Percentiles rank a stretch among this genome's conserved stretches.
Evolutionary conservation across 2,113 vertebrate species (phyloP).

Genomic region (Clinocottus analis): DNA sequence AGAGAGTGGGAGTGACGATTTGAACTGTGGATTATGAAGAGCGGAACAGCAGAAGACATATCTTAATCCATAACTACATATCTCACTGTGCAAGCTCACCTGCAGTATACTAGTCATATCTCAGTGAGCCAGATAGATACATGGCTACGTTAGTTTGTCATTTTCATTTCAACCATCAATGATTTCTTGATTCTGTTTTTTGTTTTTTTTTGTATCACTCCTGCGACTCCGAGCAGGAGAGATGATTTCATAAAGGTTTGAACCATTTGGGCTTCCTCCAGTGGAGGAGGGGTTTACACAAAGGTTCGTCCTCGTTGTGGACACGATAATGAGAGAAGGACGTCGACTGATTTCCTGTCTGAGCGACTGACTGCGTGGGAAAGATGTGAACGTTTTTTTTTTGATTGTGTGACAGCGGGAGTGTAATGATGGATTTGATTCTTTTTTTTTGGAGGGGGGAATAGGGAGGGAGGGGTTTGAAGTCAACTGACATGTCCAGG

Average conservation of each 20-base stretch:
- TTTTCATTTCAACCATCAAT: slow-evolving; percentile 55
- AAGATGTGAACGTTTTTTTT: slow-evolving; percentile 47
- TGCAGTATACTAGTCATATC: slow-evolving; percentile 62
- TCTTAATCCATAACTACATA: slow-evolving; percentile 56
- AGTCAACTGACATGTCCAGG: slow-evolving; percentile 69
- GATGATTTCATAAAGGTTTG: slow-evolving; percentile 47
- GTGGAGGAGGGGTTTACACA: slow-evolving; percentile 75
- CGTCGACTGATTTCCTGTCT: slow-evolving; percentile 41
- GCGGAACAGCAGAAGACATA: slow-evolving; percentile 55
- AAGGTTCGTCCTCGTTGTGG: slow-evolving; percentile 57
- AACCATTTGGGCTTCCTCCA: slow-evolving; percentile 73
- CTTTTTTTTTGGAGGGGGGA: slow-evolving; percentile 1
- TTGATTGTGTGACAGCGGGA: slow-evolving; percentile 37
- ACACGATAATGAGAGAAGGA: slow-evolving; percentile 31
- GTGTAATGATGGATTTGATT: slow-evolving; percentile 44
- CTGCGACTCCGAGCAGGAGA: slow-evolving; percentile 52
- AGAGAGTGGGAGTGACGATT: slow-evolving; percentile 14
- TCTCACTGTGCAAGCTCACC: slow-evolving; percentile 45
- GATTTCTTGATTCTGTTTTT: slow-evolving; percentile 25
- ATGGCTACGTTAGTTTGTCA: slow-evolving; percentile 32
- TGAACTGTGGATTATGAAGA: slow-evolving; percentile 37
- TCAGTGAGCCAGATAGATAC: slow-evolving; percentile 27
- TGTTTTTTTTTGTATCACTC: slow-evolving; percentile 29
- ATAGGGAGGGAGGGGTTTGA: slow-evolving; percentile 24
- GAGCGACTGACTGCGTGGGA: slow-evolving; percentile 56